Conservation (phyloP, 2,888 invertebrate genomes). For the Sisyra nigra region DNA sequence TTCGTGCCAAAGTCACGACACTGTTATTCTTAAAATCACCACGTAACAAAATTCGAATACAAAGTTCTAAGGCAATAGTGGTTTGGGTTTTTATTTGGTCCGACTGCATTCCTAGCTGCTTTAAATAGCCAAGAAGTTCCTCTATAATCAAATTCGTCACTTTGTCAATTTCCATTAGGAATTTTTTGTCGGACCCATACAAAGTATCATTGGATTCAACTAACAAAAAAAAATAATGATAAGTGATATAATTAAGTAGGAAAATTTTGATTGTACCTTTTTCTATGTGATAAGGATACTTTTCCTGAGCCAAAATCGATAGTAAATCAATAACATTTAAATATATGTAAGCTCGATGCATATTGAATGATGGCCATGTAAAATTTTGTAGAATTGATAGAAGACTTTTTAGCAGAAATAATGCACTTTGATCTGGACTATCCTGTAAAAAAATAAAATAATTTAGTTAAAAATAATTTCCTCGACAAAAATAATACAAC, state of each 20-base stretch:
- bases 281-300: constrained; percentile 72
- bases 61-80: constrained; percentile 55
- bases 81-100: constrained; percentile 47
- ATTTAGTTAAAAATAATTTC: constrained; percentile 1
- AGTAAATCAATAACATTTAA: constrained; percentile 63
- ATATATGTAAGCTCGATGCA: constrained; percentile 50
- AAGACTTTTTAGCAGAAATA: constrained; percentile 65
- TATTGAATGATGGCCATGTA: constrained; percentile 50
- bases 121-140: constrained; percentile 53
- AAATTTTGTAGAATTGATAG: constrained; percentile 65
- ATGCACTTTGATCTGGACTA: constrained; percentile 73
- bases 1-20: constrained; percentile 51
- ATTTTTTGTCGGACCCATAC: constrained; percentile 81
- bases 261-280: constrained; percentile 46
- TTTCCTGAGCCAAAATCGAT: constrained; percentile 63
- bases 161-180: constrained; percentile 61
- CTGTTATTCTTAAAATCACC: constrained; percentile 43
- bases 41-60: constrained; percentile 46
- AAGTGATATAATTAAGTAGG: no score
- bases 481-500: constrained; percentile 1
- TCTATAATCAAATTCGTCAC: constrained; percentile 62
- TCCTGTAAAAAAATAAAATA: constrained; percentile 37
- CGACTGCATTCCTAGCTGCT: constrained; percentile 47
- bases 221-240: constrained; percentile 16
- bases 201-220: constrained; percentile 87